phyloP scores from a whole-genome alignment of 2,888 invertebrate species.

The Polylopha cassiicola region DNA sequence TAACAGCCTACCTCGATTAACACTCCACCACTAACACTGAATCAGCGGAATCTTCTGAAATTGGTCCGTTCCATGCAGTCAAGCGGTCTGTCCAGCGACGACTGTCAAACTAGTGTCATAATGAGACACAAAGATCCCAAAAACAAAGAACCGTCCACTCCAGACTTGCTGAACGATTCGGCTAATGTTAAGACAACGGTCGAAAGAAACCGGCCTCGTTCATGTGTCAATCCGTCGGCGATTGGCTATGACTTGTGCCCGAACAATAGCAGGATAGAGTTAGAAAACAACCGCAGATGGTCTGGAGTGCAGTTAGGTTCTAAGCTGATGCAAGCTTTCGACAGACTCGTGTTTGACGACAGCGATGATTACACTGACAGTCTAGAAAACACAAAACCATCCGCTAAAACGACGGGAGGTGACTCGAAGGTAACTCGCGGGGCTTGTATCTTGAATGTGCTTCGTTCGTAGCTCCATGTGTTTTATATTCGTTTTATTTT shows the following conservation, averaged over 20 bases:
- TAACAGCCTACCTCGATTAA: conserved; percentile 76
- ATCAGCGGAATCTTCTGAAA: conserved; percentile 77
- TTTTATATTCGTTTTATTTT: conserved; percentile 36
- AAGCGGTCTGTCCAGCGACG: conserved; percentile 74
- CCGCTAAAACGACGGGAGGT: conserved; percentile 70
- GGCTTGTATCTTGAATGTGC: conserved; percentile 37
- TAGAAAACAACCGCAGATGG: conserved; percentile 81
- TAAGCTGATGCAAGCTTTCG: conserved; percentile 84
- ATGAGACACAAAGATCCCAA: conserved; percentile 71
- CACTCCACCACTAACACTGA: conserved; percentile 75
- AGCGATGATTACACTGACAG: conserved; percentile 87
- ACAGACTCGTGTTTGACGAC: conserved; percentile 80
- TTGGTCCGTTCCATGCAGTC: conserved; percentile 77
- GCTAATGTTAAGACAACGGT: conserved; percentile 66
- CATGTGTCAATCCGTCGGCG: conserved; percentile 80
- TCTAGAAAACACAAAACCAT: conserved; percentile 78
- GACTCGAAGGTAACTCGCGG: conserved; percentile 68
- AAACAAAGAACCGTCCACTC: conserved; percentile 74
- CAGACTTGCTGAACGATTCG: conserved; percentile 77
- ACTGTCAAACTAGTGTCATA: conserved; percentile 70
- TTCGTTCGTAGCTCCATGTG: conserved; percentile 35
- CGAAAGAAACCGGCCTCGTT: conserved; percentile 81
- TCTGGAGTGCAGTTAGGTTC: conserved; percentile 83
- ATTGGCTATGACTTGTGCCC: conserved; percentile 70
- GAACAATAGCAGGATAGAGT: conserved; percentile 67